Base-by-base conservation (phyloP, 2,797 vertebrate species). In the Sitta carolinensis region DNA sequence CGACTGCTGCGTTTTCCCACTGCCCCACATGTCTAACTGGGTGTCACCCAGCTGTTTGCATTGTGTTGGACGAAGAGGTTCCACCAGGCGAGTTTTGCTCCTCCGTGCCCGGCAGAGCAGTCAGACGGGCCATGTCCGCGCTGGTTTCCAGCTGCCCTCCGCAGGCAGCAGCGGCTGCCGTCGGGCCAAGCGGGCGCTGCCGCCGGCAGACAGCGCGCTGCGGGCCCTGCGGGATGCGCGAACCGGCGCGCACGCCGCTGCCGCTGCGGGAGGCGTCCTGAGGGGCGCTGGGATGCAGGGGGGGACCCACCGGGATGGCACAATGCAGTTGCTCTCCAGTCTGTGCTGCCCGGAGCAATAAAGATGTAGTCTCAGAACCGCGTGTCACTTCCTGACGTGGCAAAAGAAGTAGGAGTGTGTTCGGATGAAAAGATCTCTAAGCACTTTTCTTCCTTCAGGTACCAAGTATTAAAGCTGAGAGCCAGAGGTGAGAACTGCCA, bases 11-110 rank as follows among this genome's bases (percentile, higher is more conserved):
- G 59, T 58, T 78, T 62, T 38, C 59, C 23, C 34, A 22, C 42
- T 8, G 43, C 16, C 57, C 54, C 2, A 0, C 1, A 0, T 11
- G 11, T 75, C 61, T 32, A 26, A 42, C n/a, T 30, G 32, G 32
- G 69, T 52, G n/a, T 40, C 47, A 57, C 27, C 7, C 26, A 38
- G 38, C 50, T 47, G n/a, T 16, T 19, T 6, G 18, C 10, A 1
- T 1, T 12, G 64, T 4, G 1, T 13, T 34, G 40, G 17, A 6
- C 0, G 1, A 47, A 22, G n/a, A n/a, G n/a, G 23, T 2, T 77
- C 34, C 5, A 1, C 5, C 19, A 7, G 34, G 29, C 25, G 38
- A 81, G 26, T 27, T 34, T 63, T 74, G 26, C 50, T 72, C 23
- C 20, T 38, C 12, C 19, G 27, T 63, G 77, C 47, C 45, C 30